These are phyloP conservation scores for Benitochromis conjunctus DNA, from an alignment of 2,113 vertebrate genomes.

Conservation along the genomic window DNA sequence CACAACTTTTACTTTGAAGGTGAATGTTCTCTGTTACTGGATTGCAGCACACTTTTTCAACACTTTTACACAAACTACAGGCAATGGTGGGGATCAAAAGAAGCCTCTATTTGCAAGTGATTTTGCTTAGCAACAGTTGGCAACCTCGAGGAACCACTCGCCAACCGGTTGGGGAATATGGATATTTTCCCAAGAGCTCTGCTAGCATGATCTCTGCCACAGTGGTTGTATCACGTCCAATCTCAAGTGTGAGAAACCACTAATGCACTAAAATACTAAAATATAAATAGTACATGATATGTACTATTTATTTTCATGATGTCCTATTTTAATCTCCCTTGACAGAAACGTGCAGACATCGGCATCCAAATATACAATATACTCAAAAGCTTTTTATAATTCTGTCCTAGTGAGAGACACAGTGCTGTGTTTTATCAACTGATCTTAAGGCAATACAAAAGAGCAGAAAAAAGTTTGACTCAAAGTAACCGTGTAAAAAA, in stretches of 20 bases:
- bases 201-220: not conserved
- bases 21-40: not conserved
- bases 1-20: not conserved
- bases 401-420: not conserved
- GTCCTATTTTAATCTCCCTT: not conserved
- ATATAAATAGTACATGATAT: no score
- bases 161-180: not conserved
- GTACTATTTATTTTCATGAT: not conserved
- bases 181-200: not conserved
- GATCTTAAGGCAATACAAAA: not conserved
- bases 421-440: not conserved
- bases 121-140: rapidly evolving
- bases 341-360: not conserved
- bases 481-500: not conserved
- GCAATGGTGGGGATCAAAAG: not conserved
- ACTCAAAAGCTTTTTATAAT: not conserved
- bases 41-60: not conserved
- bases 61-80: not conserved
- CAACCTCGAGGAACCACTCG: rapidly evolving
- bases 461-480: not conserved
- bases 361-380: not conserved
- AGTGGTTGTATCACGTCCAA: not conserved
- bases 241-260: not conserved
- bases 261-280: not conserved
- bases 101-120: rapidly evolving